Evolutionary conservation across 1,140 invertebrate genomes (phyloP).

Genomic region (Procambarus virginalis): DNA sequence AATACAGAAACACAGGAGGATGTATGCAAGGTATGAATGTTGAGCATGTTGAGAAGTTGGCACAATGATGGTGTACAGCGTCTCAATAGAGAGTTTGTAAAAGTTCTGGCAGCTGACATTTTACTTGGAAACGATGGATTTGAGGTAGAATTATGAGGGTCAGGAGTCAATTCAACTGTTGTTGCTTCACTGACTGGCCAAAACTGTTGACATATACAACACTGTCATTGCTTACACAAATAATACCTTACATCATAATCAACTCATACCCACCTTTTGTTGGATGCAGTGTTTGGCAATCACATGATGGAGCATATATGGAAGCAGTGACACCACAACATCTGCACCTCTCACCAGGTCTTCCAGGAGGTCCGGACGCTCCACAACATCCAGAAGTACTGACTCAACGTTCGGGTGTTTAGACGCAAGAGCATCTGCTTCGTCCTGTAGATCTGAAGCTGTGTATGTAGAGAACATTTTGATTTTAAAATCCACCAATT

Average conservation of each 20-base stretch:
- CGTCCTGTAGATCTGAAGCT: conserved; percentile 90
- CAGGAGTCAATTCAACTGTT: not conserved
- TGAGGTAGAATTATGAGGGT: not conserved
- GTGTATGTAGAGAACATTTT: not conserved
- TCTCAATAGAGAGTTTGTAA: too few species aligned
- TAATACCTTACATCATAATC: not conserved
- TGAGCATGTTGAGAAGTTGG: too few species aligned
- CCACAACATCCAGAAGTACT: conserved; percentile 86
- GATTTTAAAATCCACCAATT: too few species aligned
- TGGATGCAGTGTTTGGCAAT: conserved; percentile 91
- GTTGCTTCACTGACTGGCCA: not conserved
- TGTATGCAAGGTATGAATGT: too few species aligned
- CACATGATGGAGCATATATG: conserved; percentile 90
- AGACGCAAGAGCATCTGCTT: conserved; percentile 87
- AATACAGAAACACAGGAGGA: too few species aligned
- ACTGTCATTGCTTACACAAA: not conserved
- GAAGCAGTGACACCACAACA: conserved; percentile 92
- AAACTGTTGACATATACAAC: not conserved
- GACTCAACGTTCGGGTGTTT: conserved; percentile 87
- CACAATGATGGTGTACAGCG: too few species aligned
- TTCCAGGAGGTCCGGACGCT: conserved; percentile 82
- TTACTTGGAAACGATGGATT: too few species aligned
- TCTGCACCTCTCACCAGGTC: conserved; percentile 85
- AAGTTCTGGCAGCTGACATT: too few species aligned
- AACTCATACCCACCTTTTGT: conserved; percentile 75